These are phyloP conservation scores for Gryllus longicercus DNA, from an alignment of 2,888 invertebrate species.

Conservation along the genomic window DNA sequence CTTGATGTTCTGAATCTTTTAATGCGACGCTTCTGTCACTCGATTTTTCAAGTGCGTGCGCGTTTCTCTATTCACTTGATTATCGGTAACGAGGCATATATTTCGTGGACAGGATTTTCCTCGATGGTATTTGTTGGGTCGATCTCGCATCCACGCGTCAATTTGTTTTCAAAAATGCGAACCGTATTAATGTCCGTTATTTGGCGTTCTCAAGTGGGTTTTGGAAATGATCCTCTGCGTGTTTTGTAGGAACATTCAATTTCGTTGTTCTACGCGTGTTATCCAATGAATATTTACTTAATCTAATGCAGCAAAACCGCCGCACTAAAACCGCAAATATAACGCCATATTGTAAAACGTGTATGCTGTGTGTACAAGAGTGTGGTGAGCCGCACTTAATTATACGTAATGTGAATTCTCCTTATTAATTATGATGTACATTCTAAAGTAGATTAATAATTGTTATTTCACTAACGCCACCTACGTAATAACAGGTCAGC, in stretches of 20 bases:
- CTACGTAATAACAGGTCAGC: background rate
- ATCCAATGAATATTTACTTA: slow-evolving; percentile 11
- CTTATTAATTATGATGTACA: slow-evolving; percentile 17
- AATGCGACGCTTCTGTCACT: too few relatives aligned
- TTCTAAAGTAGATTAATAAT: slow-evolving; percentile 17
- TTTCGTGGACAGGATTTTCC: too few relatives aligned
- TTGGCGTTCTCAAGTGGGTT: slow-evolving; percentile 17
- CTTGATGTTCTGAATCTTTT: too few relatives aligned
- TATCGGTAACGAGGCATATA: too few relatives aligned
- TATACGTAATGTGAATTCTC: background rate
- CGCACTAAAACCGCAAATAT: slow-evolving; percentile 4
- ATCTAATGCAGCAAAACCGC: slow-evolving; percentile 17
- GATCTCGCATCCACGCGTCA: background rate
- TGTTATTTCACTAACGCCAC: background rate
- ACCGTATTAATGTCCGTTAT: background rate
- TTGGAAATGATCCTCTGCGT: background rate
- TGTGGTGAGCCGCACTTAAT: background rate
- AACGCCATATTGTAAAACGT: background rate
- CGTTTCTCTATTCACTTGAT: too few relatives aligned
- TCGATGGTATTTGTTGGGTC: too few relatives aligned
- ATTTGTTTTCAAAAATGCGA: background rate
- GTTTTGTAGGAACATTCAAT: background rate
- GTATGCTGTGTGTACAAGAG: background rate
- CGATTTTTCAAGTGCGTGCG: too few relatives aligned
- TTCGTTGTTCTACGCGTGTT: background rate